These are phyloP conservation scores for Pogoniulus pusillus DNA, from an alignment of 2,797 vertebrate genomes.

Conservation along the genomic window DNA sequence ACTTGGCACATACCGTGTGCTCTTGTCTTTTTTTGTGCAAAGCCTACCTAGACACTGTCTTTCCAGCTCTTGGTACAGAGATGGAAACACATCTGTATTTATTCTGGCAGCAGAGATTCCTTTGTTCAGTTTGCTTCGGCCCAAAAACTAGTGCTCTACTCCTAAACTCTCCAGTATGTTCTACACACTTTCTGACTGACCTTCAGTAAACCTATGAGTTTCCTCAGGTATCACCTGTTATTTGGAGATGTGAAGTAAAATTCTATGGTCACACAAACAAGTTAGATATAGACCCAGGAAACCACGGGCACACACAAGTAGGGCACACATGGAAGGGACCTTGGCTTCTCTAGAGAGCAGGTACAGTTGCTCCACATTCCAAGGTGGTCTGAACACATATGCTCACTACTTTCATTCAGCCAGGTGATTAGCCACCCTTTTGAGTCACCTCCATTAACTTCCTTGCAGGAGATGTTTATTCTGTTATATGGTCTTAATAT, in stretches of 20 bases:
- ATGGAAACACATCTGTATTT: neutral
- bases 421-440: neutral
- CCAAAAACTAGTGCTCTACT: neutral
- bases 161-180: neutral
- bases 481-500: neutral
- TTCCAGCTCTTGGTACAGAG: neutral
- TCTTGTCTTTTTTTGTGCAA: neutral
- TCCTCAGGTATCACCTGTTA: neutral
- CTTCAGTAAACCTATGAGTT: neutral
- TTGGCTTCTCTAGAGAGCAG: neutral
- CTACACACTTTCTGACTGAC: neutral
- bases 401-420: neutral
- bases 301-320: neutral
- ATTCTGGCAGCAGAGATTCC: neutral
- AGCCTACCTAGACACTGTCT: neutral
- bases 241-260: neutral
- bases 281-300: neutral
- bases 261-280: neutral
- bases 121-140: neutral
- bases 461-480: neutral
- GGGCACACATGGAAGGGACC: no score
- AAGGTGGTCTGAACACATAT: accelerated
- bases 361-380: neutral
- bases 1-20: neutral
- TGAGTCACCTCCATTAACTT: neutral